Evolutionary conservation across 1,140 invertebrate species (phyloP).

Genomic region (Globodera rostochiensis): DNA sequence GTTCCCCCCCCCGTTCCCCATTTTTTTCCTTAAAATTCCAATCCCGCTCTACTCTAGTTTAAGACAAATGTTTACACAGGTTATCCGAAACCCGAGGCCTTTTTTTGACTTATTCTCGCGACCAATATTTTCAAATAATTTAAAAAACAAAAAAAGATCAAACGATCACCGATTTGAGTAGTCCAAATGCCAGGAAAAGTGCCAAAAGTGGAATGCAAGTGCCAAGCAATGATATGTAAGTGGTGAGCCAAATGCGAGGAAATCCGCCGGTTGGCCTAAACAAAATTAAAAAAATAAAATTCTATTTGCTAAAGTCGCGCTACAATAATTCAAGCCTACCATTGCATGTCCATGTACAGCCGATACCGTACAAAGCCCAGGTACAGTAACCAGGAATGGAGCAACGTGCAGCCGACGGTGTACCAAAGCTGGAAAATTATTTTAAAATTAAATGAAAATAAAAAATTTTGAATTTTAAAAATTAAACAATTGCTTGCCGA

Average conservation of each 20-base stretch:
- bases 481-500: background rate
- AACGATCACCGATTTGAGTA: background rate
- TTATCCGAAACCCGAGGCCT: too few relatives aligned
- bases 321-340: slow-evolving; percentile 22
- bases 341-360: slow-evolving; percentile 64
- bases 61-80: too few relatives aligned
- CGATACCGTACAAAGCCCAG: slow-evolving; percentile 61
- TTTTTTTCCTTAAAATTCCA: too few relatives aligned
- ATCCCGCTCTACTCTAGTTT: too few relatives aligned
- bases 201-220: slow-evolving; percentile 57
- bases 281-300: background rate
- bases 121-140: slow-evolving; percentile 31
- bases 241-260: slow-evolving; percentile 52
- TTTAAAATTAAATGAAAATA: background rate
- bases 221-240: slow-evolving; percentile 51
- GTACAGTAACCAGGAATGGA: slow-evolving; percentile 61
- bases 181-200: slow-evolving; percentile 31
- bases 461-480: background rate
- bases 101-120: too few relatives aligned
- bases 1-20: too few relatives aligned
- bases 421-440: slow-evolving; percentile 23
- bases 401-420: slow-evolving; percentile 26
- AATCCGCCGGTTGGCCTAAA: slow-evolving; percentile 52
- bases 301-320: background rate
- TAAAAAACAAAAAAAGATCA: slow-evolving; percentile 16